Conservation (phyloP, 37 sponge, comb jelly and placozoan species). For the Ianthella basta region DNA sequence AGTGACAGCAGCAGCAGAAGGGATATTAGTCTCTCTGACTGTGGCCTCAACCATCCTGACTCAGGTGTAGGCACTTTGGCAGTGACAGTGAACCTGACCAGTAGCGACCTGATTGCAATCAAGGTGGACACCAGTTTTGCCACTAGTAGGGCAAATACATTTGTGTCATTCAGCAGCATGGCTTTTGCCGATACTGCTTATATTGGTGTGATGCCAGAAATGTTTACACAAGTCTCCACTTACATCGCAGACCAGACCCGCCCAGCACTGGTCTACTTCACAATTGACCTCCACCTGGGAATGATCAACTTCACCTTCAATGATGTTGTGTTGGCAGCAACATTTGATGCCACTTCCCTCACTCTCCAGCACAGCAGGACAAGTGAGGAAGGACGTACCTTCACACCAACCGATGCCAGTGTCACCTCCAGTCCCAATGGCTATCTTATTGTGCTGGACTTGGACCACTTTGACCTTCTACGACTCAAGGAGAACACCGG, state of each 20-base stretch:
- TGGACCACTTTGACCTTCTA: slow-evolving; percentile 83
- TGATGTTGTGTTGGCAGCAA: slow-evolving; percentile 76
- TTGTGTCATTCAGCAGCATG: slow-evolving; percentile 56
- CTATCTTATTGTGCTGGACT: slow-evolving; percentile 68
- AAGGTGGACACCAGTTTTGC: slow-evolving; percentile 71
- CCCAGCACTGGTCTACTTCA: slow-evolving; percentile 69
- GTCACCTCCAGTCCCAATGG: slow-evolving; percentile 79
- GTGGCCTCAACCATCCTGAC: slow-evolving; percentile 32
- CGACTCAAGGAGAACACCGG: slow-evolving; percentile 78
- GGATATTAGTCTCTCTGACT: slow-evolving; percentile 63
- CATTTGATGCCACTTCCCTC: slow-evolving; percentile 79
- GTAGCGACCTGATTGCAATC: slow-evolving; percentile 54
- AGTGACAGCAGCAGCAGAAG: background rate
- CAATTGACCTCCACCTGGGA: slow-evolving; percentile 75
- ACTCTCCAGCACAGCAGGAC: slow-evolving; percentile 74
- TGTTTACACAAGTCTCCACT: background rate
- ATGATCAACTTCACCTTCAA: slow-evolving; percentile 76
- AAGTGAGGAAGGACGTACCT: slow-evolving; percentile 52
- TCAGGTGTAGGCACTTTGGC: slow-evolving; percentile 38
- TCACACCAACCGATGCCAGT: slow-evolving; percentile 62
- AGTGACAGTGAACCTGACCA: slow-evolving; percentile 61
- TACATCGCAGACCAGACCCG: slow-evolving; percentile 78
- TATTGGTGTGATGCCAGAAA: slow-evolving; percentile 38
- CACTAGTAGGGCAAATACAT: slow-evolving; percentile 43
- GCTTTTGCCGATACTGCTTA: slow-evolving; percentile 65